phyloP scores from a whole-genome alignment of 2,797 vertebrate species.

The Gambusia yucatana region DNA sequence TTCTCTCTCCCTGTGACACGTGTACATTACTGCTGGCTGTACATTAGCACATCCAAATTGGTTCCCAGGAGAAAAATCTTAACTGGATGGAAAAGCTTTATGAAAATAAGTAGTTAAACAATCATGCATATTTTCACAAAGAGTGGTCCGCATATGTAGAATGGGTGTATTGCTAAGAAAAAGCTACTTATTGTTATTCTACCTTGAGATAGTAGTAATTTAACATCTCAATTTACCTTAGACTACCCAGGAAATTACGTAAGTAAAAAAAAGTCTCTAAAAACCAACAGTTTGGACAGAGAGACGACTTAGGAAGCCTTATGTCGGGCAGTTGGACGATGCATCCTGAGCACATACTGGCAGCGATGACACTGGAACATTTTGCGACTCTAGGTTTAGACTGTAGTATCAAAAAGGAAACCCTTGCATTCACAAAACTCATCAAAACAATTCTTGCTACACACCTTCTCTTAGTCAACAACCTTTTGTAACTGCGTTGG shows the following conservation, averaged over 20 bases:
- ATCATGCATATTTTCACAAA: conserved; percentile 18
- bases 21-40: conserved; percentile 15
- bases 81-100: conserved; percentile 26
- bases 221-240: conserved; percentile 18
- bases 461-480: conserved; percentile 31
- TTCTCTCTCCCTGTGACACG: conserved; percentile 18
- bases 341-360: conserved; percentile 65
- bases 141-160: conserved; percentile 31
- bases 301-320: conserved; percentile 55
- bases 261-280: neutral
- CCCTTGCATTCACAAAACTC: conserved; percentile 43
- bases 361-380: conserved; percentile 61
- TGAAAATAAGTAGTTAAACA: conserved; percentile 11
- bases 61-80: conserved; percentile 41
- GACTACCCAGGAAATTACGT: conserved; percentile 20
- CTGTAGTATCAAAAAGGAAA: conserved; percentile 50
- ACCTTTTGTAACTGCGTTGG: conserved; percentile 35
- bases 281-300: conserved; percentile 30
- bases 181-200: conserved; percentile 32
- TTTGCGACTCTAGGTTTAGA: conserved; percentile 54
- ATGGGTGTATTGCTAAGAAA: conserved; percentile 61
- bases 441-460: conserved; percentile 53
- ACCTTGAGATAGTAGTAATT: conserved; percentile 27
- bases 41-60: conserved; percentile 36
- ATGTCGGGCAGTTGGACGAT: conserved; percentile 55